Evolutionary conservation across 92 coral and sea anemone species (phyloP).

Genomic region (Plumapathes pennacea): DNA sequence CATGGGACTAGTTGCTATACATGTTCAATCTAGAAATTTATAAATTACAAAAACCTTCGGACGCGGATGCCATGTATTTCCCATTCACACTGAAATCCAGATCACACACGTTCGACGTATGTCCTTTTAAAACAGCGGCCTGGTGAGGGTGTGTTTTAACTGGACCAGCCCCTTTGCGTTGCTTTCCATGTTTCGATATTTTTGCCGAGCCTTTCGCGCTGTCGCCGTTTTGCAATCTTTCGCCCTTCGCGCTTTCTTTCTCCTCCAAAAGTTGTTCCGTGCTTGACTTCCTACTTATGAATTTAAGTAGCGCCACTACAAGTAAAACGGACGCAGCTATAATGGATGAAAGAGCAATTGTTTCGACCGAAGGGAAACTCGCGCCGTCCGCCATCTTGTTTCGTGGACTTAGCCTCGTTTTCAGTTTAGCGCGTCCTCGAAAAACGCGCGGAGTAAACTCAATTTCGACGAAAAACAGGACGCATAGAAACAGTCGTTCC

Average conservation of each 20-base stretch:
- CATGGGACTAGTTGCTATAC: too few relatives aligned
- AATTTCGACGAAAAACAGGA: too few relatives aligned
- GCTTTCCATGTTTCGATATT: too few relatives aligned
- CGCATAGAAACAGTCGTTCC: too few relatives aligned
- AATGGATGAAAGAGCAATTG: conserved; percentile 57
- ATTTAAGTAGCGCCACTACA: conserved; percentile 62
- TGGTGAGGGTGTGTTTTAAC: conserved; percentile 68
- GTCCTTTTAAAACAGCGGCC: conserved; percentile 87
- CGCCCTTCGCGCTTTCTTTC: conserved; percentile 22
- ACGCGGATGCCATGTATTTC: conserved; percentile 80
- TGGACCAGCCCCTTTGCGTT: conserved; percentile 14
- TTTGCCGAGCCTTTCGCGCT: conserved; percentile 26
- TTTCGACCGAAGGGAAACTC: conserved; percentile 51
- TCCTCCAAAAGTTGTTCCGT: conserved; percentile 23
- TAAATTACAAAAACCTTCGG: conserved; percentile 70
- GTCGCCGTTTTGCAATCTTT: conserved; percentile 46
- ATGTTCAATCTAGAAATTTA: neutral
- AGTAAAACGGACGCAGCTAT: conserved; percentile 83
- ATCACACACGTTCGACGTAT: conserved; percentile 80
- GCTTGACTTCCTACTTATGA: conserved; percentile 48
- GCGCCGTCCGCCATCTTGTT: conserved; percentile 91
- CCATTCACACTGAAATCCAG: conserved; percentile 90
- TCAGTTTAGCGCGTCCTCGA: conserved; percentile 35
- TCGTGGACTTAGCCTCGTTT: conserved; percentile 79
- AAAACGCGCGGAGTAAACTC: neutral